phyloP scores from a whole-genome alignment of 1,140 invertebrate species.

The Lamellibrachia luymesi region DNA sequence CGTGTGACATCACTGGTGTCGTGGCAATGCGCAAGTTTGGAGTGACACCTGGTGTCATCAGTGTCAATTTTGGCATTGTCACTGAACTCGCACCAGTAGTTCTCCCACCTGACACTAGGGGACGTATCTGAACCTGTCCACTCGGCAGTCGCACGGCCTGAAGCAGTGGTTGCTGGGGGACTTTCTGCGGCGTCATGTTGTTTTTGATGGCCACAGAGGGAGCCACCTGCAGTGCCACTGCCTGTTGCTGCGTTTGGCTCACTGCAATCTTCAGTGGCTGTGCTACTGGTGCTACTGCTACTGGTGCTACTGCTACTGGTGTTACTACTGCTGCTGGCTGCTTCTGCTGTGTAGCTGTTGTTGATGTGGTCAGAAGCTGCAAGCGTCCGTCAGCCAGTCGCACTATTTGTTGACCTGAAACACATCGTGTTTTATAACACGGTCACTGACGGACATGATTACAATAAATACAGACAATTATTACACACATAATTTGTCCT shows the following conservation, averaged over 20 bases:
- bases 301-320: conserved; percentile 35
- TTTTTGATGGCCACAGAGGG: conserved; percentile 29
- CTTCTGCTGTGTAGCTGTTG: conserved; percentile 28
- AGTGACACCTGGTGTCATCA: conserved; percentile 31
- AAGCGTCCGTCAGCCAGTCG: conserved; percentile 91
- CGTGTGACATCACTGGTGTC: conserved; percentile 34
- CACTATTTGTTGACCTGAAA: conserved; percentile 79
- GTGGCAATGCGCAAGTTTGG: conserved; percentile 33
- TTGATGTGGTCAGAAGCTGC: conserved; percentile 70
- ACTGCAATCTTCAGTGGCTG: background rate
- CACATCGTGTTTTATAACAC: background rate
- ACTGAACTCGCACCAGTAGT: conserved; percentile 34
- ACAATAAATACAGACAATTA: no score
- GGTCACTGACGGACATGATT: no score
- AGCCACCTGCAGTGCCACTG: conserved; percentile 32
- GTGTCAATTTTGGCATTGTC: conserved; percentile 24
- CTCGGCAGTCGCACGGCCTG: conserved; percentile 17
- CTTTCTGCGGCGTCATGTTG: conserved; percentile 3
- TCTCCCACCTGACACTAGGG: background rate
- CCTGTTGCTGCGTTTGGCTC: conserved; percentile 25
- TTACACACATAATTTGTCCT: no score
- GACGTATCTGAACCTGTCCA: conserved; percentile 25
- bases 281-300: conserved; percentile 33
- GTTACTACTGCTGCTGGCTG: conserved; percentile 40
- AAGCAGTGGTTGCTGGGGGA: conserved; percentile 29